These are phyloP conservation scores for Thunnus maccoyii DNA, from an alignment of 2,113 vertebrate species.

Conservation along the genomic window DNA sequence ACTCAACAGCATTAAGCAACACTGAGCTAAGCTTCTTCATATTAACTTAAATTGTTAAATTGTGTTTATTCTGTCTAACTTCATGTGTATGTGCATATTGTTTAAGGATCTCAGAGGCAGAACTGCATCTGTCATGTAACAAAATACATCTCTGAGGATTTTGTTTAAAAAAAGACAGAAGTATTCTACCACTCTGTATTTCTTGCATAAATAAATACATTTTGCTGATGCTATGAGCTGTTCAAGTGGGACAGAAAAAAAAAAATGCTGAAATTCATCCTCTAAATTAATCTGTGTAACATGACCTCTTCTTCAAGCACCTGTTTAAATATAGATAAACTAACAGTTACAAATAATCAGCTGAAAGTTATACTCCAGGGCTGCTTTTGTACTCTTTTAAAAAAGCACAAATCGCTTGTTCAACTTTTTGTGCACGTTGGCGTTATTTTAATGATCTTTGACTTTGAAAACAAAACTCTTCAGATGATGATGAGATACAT, in stretches of 20 bases:
- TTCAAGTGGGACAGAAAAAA: not conserved
- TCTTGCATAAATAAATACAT: not conserved
- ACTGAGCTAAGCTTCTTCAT: not conserved
- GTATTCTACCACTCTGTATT: not conserved
- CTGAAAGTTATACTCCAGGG: not conserved
- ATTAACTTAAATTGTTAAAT: not conserved
- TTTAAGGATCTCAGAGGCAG: not conserved
- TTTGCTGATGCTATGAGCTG: not conserved
- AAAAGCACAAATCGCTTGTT: not conserved
- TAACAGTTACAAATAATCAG: too few relatives aligned
- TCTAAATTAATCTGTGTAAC: not conserved
- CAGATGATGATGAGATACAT: not conserved
- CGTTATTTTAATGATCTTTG: slow-evolving; percentile 22
- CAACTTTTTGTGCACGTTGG: not conserved
- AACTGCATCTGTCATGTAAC: not conserved
- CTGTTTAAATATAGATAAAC: too few relatives aligned
- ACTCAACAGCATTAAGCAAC: not conserved
- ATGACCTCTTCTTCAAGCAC: not conserved
- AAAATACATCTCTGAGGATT: not conserved
- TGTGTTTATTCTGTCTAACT: not conserved
- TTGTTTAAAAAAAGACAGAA: not conserved
- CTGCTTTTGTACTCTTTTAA: not conserved
- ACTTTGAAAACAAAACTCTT: slow-evolving; percentile 1
- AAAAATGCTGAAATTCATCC: not conserved
- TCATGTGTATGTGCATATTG: too few relatives aligned